Percentiles rank a stretch among this genome's conserved stretches.
Conservation (phyloP, 1,140 invertebrate genomes). For the Andricus grossulariae region DNA sequence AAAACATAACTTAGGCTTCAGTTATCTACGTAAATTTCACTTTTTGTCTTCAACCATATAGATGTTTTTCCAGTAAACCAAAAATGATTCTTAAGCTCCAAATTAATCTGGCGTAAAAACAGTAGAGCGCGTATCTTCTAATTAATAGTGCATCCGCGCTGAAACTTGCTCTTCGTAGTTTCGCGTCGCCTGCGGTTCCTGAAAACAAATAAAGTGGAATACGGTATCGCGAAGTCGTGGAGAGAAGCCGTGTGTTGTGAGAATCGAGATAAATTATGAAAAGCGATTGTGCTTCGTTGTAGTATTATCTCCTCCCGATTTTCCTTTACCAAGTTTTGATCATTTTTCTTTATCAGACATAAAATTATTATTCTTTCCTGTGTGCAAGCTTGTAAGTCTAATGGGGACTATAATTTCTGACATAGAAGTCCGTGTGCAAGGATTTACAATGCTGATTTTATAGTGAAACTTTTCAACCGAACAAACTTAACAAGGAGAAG, state of each 20-base stretch:
- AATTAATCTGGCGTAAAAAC: not conserved
- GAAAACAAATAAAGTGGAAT: constrained; percentile 15
- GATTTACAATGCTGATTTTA: constrained; percentile 31
- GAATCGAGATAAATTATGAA: constrained; percentile 28
- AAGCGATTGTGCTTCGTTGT: constrained; percentile 16
- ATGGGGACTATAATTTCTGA: not conserved
- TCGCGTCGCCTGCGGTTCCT: constrained; percentile 9
- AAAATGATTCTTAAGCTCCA: not conserved
- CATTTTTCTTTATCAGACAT: constrained; percentile 23
- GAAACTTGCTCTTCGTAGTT: constrained; percentile 17
- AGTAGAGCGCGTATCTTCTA: constrained; percentile 12
- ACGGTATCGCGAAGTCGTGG: constrained; percentile 12
- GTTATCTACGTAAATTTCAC: not conserved
- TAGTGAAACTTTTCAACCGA: constrained; percentile 19
- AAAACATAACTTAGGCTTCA: too few relatives aligned
- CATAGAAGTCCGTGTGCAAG: constrained; percentile 1
- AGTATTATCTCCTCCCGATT: constrained; percentile 26
- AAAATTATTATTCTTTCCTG: constrained; percentile 29
- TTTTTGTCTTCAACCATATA: not conserved
- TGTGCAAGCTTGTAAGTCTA: constrained; percentile 24
- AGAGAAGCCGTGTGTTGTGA: constrained; percentile 1
- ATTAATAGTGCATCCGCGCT: constrained; percentile 22
- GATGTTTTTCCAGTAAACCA: not conserved
- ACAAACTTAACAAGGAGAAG: not conserved
- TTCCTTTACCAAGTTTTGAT: not conserved